Evolutionary conservation across 30 jellyfish, hydroid and myxozoan species (phyloP).

Genomic region (Aurelia aurita complex sp. Pacific): DNA sequence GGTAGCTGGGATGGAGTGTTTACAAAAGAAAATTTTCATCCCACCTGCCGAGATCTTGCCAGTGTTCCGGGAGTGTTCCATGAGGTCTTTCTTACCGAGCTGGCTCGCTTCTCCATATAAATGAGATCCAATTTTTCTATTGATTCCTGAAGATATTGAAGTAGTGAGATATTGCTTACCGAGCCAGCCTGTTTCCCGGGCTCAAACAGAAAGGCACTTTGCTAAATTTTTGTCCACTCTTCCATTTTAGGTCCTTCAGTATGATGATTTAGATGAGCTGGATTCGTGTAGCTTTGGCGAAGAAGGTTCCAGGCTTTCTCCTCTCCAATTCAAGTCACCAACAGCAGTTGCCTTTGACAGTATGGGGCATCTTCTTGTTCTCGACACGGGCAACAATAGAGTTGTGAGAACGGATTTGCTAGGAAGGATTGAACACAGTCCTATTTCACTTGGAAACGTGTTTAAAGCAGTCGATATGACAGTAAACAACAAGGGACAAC

Average conservation of each 20-base stretch:
- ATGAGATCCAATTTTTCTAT: no score
- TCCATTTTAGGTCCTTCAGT: constrained; percentile 31
- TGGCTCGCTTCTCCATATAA: no score
- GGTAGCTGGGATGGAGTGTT: no score
- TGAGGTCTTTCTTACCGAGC: no score
- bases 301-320: constrained; percentile 50
- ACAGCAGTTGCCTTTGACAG: constrained; percentile 17
- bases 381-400: constrained; percentile 57
- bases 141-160: no score
- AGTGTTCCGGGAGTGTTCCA: no score
- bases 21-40: no score
- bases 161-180: no score
- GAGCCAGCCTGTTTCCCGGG: no score
- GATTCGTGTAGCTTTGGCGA: constrained; percentile 52
- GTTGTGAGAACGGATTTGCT: constrained; percentile 14
- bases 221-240: not conserved
- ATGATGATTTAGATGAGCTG: constrained; percentile 46
- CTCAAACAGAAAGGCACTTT: no score
- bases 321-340: constrained; percentile 48
- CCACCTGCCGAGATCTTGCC: no score
- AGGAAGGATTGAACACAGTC: constrained; percentile 15
- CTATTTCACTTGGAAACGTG: constrained; percentile 23
- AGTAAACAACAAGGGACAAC: constrained; percentile 35
- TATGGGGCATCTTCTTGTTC: constrained; percentile 15
- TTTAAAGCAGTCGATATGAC: constrained; percentile 55